A percentile compares a stretch with the other conserved stretches of the same genome.
These are phyloP conservation scores for Neoniphon sammara DNA, from an alignment of 2,797 vertebrate species.

Conservation along the genomic window DNA sequence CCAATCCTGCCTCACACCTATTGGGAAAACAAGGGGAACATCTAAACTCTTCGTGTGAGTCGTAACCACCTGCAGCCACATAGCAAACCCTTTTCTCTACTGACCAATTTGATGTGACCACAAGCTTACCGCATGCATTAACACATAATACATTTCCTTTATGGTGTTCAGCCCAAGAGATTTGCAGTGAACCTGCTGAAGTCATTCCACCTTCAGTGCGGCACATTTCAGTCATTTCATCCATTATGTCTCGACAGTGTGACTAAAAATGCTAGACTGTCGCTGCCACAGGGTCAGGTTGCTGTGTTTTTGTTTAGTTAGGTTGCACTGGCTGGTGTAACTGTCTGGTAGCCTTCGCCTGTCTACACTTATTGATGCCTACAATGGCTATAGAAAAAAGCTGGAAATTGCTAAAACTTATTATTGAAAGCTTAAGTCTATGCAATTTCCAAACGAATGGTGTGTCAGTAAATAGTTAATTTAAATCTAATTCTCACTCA, in stretches of 20 bases:
- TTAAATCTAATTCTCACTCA: neutral
- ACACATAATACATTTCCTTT: neutral
- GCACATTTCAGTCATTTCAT: constrained; percentile 12
- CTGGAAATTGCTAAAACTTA: neutral
- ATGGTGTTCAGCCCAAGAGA: neutral
- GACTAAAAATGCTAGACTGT: neutral
- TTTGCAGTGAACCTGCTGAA: constrained; percentile 1
- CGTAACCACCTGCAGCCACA: neutral
- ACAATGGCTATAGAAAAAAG: neutral
- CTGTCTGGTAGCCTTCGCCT: neutral
- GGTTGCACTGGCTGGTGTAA: neutral
- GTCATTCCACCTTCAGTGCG: constrained; percentile 11
- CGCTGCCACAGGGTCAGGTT: neutral
- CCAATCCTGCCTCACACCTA: constrained; percentile 40
- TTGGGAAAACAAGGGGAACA: constrained; percentile 40
- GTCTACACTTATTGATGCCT: neutral
- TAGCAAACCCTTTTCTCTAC: neutral
- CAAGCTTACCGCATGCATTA: constrained; percentile 7
- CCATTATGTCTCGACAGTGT: neutral
- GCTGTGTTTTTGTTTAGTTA: neutral
- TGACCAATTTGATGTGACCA: neutral
- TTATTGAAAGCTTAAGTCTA: neutral
- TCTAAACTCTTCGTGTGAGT: constrained; percentile 8
- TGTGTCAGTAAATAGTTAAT: too few relatives aligned
- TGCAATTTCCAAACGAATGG: neutral